Evolutionary conservation across 2,113 vertebrate species (phyloP).

Genomic region (Antechinus flavipes): DNA sequence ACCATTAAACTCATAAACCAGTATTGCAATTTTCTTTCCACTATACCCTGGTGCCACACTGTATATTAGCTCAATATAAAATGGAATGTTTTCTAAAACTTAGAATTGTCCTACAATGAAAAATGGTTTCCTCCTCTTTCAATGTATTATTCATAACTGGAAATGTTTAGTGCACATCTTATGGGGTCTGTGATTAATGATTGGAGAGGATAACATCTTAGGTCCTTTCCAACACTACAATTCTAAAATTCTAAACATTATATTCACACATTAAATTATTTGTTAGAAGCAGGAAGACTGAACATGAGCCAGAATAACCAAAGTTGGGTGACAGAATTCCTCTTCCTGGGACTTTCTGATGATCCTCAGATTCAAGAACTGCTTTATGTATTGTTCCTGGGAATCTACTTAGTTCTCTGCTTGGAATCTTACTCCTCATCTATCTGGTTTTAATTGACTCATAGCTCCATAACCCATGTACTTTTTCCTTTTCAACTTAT

Average conservation of each 20-base stretch:
- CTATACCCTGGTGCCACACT: too few species aligned
- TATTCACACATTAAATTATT: background rate
- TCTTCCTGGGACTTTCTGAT: constrained; percentile 67
- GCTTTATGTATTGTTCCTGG: constrained; percentile 68
- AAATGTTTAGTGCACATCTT: too few species aligned
- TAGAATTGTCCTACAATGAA: too few species aligned
- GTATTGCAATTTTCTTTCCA: too few species aligned
- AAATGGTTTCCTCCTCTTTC: too few species aligned
- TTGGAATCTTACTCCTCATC: constrained; percentile 72
- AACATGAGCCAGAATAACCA: constrained; percentile 63
- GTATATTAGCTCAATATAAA: too few species aligned
- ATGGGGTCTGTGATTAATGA: background rate
- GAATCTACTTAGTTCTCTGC: constrained; percentile 62
- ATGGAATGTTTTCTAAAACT: too few species aligned
- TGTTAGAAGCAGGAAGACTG: background rate
- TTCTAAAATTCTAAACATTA: background rate
- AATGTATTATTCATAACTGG: too few species aligned
- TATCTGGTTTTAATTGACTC: constrained; percentile 41
- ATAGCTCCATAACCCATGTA: constrained; percentile 75
- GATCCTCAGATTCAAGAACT: constrained; percentile 2
- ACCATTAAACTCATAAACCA: too few species aligned
- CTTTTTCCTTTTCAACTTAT: constrained; percentile 76
- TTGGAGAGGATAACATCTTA: background rate
- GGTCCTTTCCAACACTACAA: background rate
- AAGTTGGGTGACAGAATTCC: constrained; percentile 66